These are phyloP conservation scores for Peromyscus polionotus DNA, from an alignment of 2,113 vertebrate genomes.

Conservation along the genomic window DNA sequence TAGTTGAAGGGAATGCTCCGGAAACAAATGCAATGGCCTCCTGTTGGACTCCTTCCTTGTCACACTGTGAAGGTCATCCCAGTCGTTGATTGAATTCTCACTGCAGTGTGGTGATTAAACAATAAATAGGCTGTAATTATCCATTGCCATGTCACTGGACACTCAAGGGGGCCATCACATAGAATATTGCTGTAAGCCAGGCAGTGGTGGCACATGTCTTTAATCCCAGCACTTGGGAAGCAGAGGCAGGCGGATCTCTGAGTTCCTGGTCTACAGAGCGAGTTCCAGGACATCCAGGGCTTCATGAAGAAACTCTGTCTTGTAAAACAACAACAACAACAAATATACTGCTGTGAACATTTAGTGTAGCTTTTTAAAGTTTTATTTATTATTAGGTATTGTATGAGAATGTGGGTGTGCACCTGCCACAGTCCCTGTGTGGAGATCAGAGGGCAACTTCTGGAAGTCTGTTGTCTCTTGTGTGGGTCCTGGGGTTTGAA, in stretches of 20 bases:
- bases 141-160: background rate
- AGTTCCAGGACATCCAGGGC: too few species aligned
- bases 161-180: background rate
- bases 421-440: background rate
- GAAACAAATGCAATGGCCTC: background rate
- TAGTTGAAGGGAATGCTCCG: background rate
- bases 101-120: background rate
- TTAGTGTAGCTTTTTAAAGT: background rate
- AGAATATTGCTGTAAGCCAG: background rate
- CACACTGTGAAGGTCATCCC: background rate
- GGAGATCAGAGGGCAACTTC: background rate
- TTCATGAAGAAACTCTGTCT: too few species aligned
- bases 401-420: background rate
- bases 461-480: background rate
- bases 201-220: too few species aligned
- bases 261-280: too few species aligned
- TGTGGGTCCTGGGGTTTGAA: background rate
- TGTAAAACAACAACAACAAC: too few species aligned
- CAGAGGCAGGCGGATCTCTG: too few species aligned
- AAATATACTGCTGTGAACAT: background rate
- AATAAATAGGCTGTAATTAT: rapidly evolving
- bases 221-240: too few species aligned
- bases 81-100: background rate
- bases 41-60: background rate
- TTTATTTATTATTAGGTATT: background rate